Conservation (phyloP, 1,140 invertebrate genomes). For the Drosophila nigrodunni region DNA sequence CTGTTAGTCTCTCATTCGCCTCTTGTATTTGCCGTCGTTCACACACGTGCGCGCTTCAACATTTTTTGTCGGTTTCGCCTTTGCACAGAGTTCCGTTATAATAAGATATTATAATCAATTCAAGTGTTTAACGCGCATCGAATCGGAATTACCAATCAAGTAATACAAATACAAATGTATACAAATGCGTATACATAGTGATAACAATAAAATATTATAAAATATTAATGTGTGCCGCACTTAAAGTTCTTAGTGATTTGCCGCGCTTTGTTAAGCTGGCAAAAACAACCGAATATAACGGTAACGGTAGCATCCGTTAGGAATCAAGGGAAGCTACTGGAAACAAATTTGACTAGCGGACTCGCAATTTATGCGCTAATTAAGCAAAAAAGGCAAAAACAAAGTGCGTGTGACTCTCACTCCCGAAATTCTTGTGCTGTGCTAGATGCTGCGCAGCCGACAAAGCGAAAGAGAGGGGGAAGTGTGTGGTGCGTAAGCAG, state of each 20-base stretch:
- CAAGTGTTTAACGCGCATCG: background rate
- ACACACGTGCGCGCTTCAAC: conserved; percentile 28
- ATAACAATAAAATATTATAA: background rate
- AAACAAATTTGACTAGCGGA: conserved; percentile 9
- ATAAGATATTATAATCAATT: conserved; percentile 12
- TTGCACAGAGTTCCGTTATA: conserved; percentile 14
- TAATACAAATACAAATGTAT: background rate
- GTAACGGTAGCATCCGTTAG: background rate
- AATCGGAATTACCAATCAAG: background rate
- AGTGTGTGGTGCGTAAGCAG: conserved; percentile 5
- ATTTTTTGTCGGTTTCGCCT: conserved; percentile 17
- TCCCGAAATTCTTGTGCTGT: background rate
- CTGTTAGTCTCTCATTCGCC: conserved; percentile 45
- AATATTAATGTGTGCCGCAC: background rate
- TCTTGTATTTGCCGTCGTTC: conserved; percentile 40
- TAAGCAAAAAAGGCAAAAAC: conserved; percentile 19
- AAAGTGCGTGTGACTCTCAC: conserved; percentile 15
- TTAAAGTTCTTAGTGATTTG: background rate
- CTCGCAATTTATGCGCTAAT: conserved; percentile 41
- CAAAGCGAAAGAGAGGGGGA: background rate
- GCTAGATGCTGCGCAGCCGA: conserved; percentile 21
- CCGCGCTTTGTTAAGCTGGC: conserved; percentile 6
- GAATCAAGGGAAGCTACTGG: background rate
- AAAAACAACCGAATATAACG: background rate
- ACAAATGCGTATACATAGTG: background rate